These are phyloP conservation scores for Cyclargus thomasi DNA, from an alignment of 1,140 invertebrate genomes.

Conservation along the genomic window DNA sequence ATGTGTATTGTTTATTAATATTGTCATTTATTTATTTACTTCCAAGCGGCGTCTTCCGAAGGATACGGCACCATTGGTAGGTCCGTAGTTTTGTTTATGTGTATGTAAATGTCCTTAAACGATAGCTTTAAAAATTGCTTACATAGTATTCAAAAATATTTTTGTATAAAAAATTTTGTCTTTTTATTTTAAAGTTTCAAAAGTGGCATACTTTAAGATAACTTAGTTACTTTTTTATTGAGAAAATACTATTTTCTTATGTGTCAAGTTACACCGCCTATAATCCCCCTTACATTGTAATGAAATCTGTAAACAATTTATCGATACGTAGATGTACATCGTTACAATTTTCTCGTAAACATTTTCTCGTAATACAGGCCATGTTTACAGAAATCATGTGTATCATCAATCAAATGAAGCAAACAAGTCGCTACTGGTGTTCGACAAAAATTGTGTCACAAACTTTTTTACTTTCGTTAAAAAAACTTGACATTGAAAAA, in stretches of 20 bases:
- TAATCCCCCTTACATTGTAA: too few relatives aligned
- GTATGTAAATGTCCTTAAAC: constrained; percentile 1
- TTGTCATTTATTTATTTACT: constrained; percentile 7
- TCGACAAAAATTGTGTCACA: background rate
- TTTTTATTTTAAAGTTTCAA: too few relatives aligned
- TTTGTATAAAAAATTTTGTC: too few relatives aligned
- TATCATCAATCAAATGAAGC: background rate
- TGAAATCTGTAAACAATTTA: background rate
- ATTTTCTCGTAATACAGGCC: background rate
- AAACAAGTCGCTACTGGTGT: background rate
- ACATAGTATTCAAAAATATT: background rate
- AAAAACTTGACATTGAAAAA: background rate
- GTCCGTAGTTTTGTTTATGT: constrained; percentile 6
- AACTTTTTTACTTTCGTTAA: background rate
- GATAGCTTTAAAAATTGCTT: background rate
- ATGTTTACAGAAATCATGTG: constrained; percentile 3
- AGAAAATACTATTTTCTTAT: too few relatives aligned
- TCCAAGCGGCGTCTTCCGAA: constrained; percentile 3
- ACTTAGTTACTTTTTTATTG: too few relatives aligned
- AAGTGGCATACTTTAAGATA: too few relatives aligned
- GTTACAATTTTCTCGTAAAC: background rate
- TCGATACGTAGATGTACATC: background rate
- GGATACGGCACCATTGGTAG: constrained; percentile 9
- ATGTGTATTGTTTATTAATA: constrained; percentile 4
- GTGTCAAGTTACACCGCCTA: too few relatives aligned